phyloP scores from a whole-genome alignment of 2,113 vertebrate genomes.

The Colossoma macropomum region DNA sequence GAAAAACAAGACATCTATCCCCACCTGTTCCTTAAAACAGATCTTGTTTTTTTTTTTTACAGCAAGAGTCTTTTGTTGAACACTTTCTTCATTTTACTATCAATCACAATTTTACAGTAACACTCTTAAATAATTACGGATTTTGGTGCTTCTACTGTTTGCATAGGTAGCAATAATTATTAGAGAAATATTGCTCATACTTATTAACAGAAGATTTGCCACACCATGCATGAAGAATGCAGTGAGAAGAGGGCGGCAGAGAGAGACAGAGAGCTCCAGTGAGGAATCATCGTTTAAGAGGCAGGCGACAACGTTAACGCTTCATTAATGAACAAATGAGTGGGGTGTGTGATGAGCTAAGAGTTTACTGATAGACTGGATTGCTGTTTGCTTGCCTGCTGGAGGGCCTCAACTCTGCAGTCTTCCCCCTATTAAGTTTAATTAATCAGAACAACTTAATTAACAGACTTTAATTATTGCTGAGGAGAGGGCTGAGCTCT shows the following conservation, averaged over 20 bases:
- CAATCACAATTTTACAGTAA: not conserved
- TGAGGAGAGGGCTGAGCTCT: constrained; percentile 35
- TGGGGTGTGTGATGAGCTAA: constrained; percentile 32
- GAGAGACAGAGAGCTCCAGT: constrained; percentile 16
- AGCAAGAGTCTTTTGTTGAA: not conserved
- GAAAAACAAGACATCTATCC: not conserved
- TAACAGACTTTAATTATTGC: constrained; percentile 56
- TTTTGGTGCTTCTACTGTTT: not conserved
- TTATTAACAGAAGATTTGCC: not conserved
- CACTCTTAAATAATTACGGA: not conserved
- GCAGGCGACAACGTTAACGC: constrained; percentile 51
- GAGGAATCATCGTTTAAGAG: constrained; percentile 29
- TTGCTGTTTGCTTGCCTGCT: constrained; percentile 48
- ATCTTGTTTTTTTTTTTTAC: not conserved
- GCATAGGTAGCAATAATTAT: not conserved
- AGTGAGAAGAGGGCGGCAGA: not conserved
- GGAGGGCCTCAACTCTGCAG: constrained; percentile 38
- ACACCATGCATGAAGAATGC: not conserved
- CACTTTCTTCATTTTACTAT: not conserved
- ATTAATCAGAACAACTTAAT: constrained; percentile 58
- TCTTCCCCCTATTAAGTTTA: constrained; percentile 49
- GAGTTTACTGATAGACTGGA: constrained; percentile 40
- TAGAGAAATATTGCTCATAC: not conserved
- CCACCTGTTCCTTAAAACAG: not conserved
- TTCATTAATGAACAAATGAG: constrained; percentile 61